Evolutionary conservation across 1,140 invertebrate species (phyloP).

Genomic region (Trachelipus rathkii): DNA sequence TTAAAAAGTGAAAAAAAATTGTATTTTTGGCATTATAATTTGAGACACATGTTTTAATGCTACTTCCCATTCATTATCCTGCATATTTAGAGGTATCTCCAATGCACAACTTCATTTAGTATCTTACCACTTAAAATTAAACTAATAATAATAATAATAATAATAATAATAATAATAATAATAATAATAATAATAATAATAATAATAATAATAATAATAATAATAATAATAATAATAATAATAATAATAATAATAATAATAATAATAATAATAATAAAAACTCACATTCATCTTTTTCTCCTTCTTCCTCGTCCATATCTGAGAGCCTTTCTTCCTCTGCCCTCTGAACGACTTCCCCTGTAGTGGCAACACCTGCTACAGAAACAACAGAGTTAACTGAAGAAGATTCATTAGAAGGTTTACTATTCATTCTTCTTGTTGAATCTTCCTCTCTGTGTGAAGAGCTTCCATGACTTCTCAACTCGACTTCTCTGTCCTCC

Average conservation of each 20-base stretch:
- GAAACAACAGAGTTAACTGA: background rate
- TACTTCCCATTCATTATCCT: no score
- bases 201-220: no score
- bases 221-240: no score
- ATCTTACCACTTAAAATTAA: no score
- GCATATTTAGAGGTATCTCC: no score
- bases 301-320: conserved; percentile 48
- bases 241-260: no score
- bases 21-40: background rate
- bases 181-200: no score
- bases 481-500: background rate
- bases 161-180: no score
- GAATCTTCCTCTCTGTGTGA: background rate
- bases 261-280: background rate
- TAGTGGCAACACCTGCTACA: background rate
- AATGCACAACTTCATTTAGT: no score
- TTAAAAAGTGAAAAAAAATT: no score
- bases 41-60: background rate
- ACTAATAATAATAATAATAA: no score
- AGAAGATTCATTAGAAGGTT: background rate
- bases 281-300: conserved; percentile 48
- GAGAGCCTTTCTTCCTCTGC: conserved; percentile 43
- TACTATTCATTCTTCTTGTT: background rate
- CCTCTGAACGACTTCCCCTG: conserved; percentile 28
- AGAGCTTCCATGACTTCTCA: background rate